A percentile compares a stretch with the other conserved stretches of the same genome.
phyloP scores from a whole-genome alignment of 37 sponge, comb jelly and placozoan genomes.

The Cliona cf. orientalis region DNA sequence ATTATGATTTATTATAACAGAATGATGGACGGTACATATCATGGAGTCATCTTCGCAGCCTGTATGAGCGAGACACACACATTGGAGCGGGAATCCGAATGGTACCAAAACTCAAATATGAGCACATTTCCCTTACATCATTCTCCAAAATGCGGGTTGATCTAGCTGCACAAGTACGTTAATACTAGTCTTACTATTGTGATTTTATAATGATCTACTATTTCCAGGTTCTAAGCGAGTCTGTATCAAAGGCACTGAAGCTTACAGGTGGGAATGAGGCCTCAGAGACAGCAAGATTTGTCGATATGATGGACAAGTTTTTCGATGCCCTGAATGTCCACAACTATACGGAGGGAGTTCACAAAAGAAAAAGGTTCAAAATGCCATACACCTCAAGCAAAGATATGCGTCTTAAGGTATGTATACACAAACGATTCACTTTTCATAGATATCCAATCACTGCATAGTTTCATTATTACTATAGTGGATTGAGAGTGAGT shows the following conservation, averaged over 20 bases:
- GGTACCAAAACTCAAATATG: too few species aligned
- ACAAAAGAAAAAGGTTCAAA: slow-evolving; percentile 10
- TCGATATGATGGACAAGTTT: slow-evolving; percentile 23
- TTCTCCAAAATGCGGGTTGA: slow-evolving; percentile 4
- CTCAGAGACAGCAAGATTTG: slow-evolving; percentile 20
- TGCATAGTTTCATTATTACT: background rate
- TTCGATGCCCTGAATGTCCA: slow-evolving; percentile 28
- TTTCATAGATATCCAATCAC: background rate
- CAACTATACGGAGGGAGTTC: background rate
- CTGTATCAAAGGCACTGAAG: slow-evolving; percentile 1
- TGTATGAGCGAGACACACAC: too few species aligned
- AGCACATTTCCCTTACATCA: too few species aligned
- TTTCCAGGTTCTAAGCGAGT: background rate
- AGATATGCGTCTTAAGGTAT: slow-evolving; percentile 16
- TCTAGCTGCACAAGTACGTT: slow-evolving; percentile 9
- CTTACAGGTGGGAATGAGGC: slow-evolving; percentile 5
- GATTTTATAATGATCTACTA: background rate
- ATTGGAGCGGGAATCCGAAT: too few species aligned
- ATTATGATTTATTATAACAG: too few species aligned
- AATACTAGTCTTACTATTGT: background rate
- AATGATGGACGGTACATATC: too few species aligned
- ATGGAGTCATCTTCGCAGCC: too few species aligned
- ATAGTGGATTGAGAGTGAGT: slow-evolving; percentile 41
- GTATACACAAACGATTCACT: background rate
- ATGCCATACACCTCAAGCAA: slow-evolving; percentile 15